Evolutionary conservation across 2,113 vertebrate genomes (phyloP).

Genomic region (Callithrix jacchus): DNA sequence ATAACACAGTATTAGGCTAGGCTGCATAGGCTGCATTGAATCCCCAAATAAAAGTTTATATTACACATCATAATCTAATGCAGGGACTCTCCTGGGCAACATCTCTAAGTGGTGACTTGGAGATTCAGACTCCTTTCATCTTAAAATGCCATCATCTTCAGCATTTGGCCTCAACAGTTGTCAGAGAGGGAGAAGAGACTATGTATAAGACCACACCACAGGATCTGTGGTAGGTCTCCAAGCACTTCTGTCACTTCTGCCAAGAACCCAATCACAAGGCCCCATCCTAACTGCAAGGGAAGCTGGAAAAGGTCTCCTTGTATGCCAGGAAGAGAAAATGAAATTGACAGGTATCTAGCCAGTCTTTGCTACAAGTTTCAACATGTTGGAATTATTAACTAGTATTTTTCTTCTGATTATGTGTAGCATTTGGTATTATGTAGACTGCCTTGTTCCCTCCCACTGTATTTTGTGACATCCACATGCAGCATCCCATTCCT

Average conservation of each 20-base stretch:
- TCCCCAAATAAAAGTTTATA: neutral
- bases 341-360: neutral
- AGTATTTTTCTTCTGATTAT: slow-evolving; percentile 1
- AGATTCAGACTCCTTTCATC: neutral
- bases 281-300: neutral
- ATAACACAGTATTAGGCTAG: neutral
- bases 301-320: neutral
- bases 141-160: slow-evolving; percentile 6
- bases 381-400: neutral
- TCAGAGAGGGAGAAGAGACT: neutral
- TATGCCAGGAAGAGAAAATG: slow-evolving; percentile 14
- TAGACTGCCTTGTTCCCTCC: neutral
- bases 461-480: neutral
- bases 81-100: neutral
- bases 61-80: neutral
- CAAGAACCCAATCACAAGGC: neutral
- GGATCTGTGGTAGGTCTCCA: neutral
- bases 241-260: neutral
- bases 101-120: neutral
- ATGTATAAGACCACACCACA: neutral
- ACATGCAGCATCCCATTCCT: neutral
- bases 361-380: neutral
- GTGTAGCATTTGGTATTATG: neutral
- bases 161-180: neutral
- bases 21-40: neutral